Base-by-base conservation (phyloP, 1,140 invertebrate genomes). In the Drosophila arizonae region DNA sequence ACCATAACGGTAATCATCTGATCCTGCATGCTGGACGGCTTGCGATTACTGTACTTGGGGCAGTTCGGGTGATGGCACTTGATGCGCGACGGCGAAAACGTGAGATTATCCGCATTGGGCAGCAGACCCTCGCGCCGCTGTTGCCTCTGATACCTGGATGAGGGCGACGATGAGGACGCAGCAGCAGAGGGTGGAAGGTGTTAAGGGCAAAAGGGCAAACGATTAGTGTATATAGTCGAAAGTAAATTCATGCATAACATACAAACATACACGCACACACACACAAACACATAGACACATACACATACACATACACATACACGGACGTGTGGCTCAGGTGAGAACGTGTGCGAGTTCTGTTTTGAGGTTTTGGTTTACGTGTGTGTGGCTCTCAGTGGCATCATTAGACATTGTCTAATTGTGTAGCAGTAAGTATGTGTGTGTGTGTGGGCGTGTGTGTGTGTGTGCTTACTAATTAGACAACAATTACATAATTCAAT, bases 1-100 rank as follows among this genome's bases (percentile, higher is more conserved):
- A 91, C 90, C 90, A 91, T 91, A 26, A 91, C 90, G 60, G 90
- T 91, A 72, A 91, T 91, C 90, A 91, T 91, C 81, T 91, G 90
- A 81, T 91, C 90, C 80, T 91, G 90, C 52, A 91, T 91, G 54
- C 77, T 90, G 60, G 89, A 86, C 73, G 90, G 90, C 76, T 91
- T 91, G 28, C 87, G 90, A 72, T 81, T 77, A 58, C 79, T 76
- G 81, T 90, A 91, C 77, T 92, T 92, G 56, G 91, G 91, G 52
- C 91, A 92, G 71, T 92, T 92, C 13, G 91, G 91, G 81, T 92
- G 91, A 63, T 92, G 91, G 69, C 90, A 89, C 70, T 91, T 92
- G 75, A 92, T 92, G 48, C 91, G 87, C 52, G 88, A 90, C 24
- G 91, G 91, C 33, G 91, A 92, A 30, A 92, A 91, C 45, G 90